A percentile compares a stretch with the other conserved stretches of the same genome.
phyloP scores from a whole-genome alignment of 2,797 vertebrate genomes.

The Danio aesculapii region DNA sequence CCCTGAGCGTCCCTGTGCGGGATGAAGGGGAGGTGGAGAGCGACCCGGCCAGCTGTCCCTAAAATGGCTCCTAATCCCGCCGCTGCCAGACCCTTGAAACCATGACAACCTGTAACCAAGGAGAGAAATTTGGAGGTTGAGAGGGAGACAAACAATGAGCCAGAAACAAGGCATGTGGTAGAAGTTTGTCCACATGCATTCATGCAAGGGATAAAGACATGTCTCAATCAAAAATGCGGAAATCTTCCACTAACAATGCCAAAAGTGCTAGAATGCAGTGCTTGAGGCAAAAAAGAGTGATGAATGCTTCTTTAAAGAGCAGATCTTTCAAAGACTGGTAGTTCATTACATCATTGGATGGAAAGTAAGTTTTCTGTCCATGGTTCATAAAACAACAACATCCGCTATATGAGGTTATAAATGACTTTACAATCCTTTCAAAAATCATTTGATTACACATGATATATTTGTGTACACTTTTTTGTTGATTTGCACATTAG shows the following conservation, averaged over 20 bases:
- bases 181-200: constrained; percentile 83
- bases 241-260: constrained; percentile 6
- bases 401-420: background rate
- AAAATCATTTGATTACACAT: too few relatives aligned
- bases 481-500: background rate
- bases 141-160: constrained; percentile 74
- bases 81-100: constrained; percentile 77
- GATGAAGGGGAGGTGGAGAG: constrained; percentile 75
- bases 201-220: constrained; percentile 69
- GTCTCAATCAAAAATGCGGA: constrained; percentile 77
- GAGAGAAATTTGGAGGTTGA: constrained; percentile 77
- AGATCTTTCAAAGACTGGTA: background rate
- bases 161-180: constrained; percentile 81
- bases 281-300: background rate
- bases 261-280: background rate
- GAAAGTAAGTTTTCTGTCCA: background rate
- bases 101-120: constrained; percentile 85
- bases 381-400: background rate
- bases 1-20: constrained; percentile 77
- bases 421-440: background rate
- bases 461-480: background rate
- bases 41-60: constrained; percentile 86
- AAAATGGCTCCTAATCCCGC: constrained; percentile 83
- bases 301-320: background rate
- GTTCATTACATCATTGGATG: background rate